Percentiles rank a stretch among this genome's conserved stretches.
phyloP scores from a whole-genome alignment of 2,888 invertebrate genomes.

The Caenorhabditis afra region DNA sequence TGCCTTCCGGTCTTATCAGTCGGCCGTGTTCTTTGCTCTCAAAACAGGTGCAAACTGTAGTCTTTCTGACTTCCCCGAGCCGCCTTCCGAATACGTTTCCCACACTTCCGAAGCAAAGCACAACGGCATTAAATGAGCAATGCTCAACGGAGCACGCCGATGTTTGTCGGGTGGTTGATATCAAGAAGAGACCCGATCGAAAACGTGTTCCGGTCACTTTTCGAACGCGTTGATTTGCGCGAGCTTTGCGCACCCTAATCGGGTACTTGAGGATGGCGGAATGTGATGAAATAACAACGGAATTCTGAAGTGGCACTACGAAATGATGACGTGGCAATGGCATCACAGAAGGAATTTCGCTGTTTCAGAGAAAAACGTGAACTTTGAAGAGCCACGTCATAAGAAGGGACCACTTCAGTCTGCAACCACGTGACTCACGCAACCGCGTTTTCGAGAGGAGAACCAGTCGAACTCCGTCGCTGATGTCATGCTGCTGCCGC shows the following conservation, averaged over 20 bases:
- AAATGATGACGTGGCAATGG: background rate
- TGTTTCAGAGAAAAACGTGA: too few relatives aligned
- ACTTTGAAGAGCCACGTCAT: too few relatives aligned
- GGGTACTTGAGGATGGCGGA: constrained; percentile 9
- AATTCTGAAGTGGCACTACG: background rate
- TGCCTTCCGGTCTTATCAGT: constrained; percentile 48
- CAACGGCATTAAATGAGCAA: constrained; percentile 2
- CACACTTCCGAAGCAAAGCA: constrained; percentile 20
- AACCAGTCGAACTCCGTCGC: constrained; percentile 24
- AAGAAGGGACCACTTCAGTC: too few relatives aligned
- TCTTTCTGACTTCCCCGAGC: background rate
- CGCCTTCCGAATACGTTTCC: constrained; percentile 15
- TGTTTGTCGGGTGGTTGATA: constrained; percentile 16
- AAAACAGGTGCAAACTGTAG: constrained; percentile 34
- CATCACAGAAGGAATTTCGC: too few relatives aligned
- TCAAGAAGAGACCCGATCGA: constrained; percentile 24
- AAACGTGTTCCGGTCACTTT: constrained; percentile 53
- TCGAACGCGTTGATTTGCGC: constrained; percentile 15
- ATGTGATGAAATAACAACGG: constrained; percentile 10
- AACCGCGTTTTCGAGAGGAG: too few relatives aligned
- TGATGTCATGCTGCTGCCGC: constrained; percentile 36
- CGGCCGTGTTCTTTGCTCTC: constrained; percentile 53
- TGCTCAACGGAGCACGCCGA: constrained; percentile 2
- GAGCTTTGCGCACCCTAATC: constrained; percentile 34
- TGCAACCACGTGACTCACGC: too few relatives aligned